Base-by-base conservation (phyloP, 2,113 vertebrate genomes). In the Chaetops frenatus region DNA sequence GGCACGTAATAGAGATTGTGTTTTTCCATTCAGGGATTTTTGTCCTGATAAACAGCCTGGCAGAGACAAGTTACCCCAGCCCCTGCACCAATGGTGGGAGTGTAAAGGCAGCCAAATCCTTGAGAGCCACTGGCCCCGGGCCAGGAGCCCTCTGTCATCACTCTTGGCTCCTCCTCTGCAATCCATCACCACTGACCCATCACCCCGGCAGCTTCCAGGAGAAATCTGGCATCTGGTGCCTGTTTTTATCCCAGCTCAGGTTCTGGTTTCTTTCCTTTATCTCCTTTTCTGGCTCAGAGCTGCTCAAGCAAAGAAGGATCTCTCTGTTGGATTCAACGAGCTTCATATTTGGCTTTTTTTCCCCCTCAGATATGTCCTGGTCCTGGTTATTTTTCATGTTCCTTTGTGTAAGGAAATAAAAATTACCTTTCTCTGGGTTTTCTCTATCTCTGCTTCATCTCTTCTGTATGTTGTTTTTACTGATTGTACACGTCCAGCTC, bases 111-210 rank as follows among this genome's bases (percentile, higher is more conserved):
- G 94, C 94, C 94, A 94, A 81, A 61, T 77, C 77, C 91, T 69
- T 96, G 84, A 91, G 81, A 92, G 89, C 48, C 13, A 0, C 81
- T 92, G 94, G 93, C 93, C 87, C 81, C 0, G 60, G 29, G 80
- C 94, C 94, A 94, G 80, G 11, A 73, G 86, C 38, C 88, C 86
- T 76, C 88, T 96, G 88, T 92, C 95, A 58, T 83, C 40, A 0
- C 66, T 90, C 72, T 36, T 96, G 95, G 95, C 94, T 92, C 94
- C 88, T 95, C 88, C 90, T 85, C 85, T 90, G 92, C 92, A 48
- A 93, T 96, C 91, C 88, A 90, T 96, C 94, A 72, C 2, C 90
- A 8, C 62, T 93, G 92, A 90, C 95, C 94, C 82, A 10, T 38
- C 94, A 40, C 87, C 91, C 82, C 7, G 28, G 88, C 92, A 93